Conservation (phyloP, 2,797 vertebrate species). For the Sebastes itinus region DNA sequence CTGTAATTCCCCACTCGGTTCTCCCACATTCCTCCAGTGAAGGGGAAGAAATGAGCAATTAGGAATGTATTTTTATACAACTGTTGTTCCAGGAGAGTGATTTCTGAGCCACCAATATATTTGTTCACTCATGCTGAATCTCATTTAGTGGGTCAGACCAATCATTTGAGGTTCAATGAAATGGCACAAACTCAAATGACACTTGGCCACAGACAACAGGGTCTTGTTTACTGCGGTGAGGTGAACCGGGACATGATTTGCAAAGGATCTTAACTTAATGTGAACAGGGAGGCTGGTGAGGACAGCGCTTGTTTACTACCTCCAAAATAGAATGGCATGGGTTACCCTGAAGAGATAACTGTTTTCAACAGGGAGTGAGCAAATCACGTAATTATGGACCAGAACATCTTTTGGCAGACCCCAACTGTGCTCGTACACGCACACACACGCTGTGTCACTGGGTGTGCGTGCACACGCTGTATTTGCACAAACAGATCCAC, state of each 20-base stretch:
- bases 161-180: not conserved
- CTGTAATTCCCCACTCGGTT: not conserved
- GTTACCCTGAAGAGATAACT: conserved; percentile 23
- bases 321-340: conserved; percentile 18
- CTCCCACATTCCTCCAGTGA: not conserved
- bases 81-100: not conserved
- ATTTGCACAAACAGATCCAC: conserved; percentile 22
- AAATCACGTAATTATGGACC: conserved; percentile 21
- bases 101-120: not conserved
- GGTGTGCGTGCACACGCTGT: not conserved
- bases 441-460: not conserved
- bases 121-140: not conserved
- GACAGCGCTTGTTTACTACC: conserved; percentile 28
- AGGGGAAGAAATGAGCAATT: not conserved
- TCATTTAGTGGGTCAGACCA: not conserved
- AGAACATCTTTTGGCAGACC: conserved; percentile 2
- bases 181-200: conserved; percentile 1
- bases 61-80: not conserved
- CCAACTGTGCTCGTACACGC: not conserved
- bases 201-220: conserved; percentile 1
- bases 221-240: conserved; percentile 7
- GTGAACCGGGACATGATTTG: conserved; percentile 8
- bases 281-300: not conserved
- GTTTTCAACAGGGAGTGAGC: conserved; percentile 6
- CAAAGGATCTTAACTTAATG: conserved; percentile 1